These are phyloP conservation scores for Puma concolor DNA, from an alignment of 2,113 vertebrate species.

Conservation along the genomic window DNA sequence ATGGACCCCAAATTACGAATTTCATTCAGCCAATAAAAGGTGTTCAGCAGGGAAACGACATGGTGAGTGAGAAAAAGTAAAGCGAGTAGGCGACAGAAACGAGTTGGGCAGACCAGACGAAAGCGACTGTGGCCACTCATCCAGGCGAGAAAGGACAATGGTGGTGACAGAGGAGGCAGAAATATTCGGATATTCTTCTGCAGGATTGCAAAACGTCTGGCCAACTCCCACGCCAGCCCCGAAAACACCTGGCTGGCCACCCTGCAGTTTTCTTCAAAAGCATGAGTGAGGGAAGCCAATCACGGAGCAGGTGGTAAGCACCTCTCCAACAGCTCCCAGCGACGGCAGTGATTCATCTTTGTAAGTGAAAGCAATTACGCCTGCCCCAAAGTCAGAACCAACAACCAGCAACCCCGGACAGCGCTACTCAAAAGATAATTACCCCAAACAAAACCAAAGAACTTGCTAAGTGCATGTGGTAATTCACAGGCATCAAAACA, in stretches of 20 bases:
- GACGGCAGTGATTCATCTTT: conserved; percentile 69
- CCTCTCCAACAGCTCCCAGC: conserved; percentile 48
- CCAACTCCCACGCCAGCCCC: not conserved
- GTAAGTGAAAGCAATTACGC: conserved; percentile 58
- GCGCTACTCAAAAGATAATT: conserved; percentile 48
- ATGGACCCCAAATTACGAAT: not conserved
- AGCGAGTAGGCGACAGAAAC: not conserved
- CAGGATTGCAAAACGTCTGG: not conserved
- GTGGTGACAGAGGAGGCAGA: not conserved
- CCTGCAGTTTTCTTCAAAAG: conserved; percentile 29
- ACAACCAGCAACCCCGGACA: conserved; percentile 52
- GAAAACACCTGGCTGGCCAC: not conserved
- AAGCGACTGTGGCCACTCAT: not conserved
- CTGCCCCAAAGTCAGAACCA: conserved; percentile 61
- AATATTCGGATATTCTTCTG: not conserved
- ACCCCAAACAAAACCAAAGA: conserved; percentile 63
- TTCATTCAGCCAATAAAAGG: not conserved
- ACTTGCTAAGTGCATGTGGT: not conserved
- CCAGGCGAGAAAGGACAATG: not conserved
- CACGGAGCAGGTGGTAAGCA: conserved; percentile 31
- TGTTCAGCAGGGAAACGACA: not conserved
- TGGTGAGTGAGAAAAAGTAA: not conserved
- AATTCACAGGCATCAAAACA: not conserved
- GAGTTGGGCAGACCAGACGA: not conserved
- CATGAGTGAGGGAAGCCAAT: conserved; percentile 41